These are phyloP conservation scores for Onthophagus taurus DNA, from an alignment of 1,140 invertebrate genomes.

Conservation along the genomic window DNA sequence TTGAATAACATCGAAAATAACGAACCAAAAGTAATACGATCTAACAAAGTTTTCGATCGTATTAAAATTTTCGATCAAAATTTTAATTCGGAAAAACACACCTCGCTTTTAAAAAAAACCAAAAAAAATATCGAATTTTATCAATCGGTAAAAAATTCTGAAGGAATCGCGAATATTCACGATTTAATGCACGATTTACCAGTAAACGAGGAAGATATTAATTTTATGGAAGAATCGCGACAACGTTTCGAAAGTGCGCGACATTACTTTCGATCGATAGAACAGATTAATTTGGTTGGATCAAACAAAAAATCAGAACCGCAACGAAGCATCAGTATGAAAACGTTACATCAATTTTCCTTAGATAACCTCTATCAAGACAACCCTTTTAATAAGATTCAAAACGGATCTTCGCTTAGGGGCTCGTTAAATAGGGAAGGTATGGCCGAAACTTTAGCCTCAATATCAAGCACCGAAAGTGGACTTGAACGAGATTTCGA, in stretches of 20 bases:
- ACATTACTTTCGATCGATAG: conserved; percentile 1
- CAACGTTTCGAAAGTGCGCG: conserved; percentile 6
- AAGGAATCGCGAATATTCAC: no score
- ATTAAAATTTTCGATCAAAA: background rate
- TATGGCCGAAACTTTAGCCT: background rate
- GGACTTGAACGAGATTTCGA: background rate
- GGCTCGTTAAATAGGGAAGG: background rate
- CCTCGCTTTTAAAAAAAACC: background rate
- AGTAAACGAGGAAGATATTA: background rate
- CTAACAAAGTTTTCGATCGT: background rate
- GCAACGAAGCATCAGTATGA: background rate
- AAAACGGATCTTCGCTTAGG: background rate
- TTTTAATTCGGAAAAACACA: no score
- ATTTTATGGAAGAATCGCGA: background rate
- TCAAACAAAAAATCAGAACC: background rate
- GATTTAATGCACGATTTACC: no score
- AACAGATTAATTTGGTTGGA: background rate
- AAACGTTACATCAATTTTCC: conserved; percentile 2
- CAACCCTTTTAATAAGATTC: conserved; percentile 2
- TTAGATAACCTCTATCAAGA: conserved; percentile 8
- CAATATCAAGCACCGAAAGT: conserved; percentile 2
- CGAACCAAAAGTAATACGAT: background rate
- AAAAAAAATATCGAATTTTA: background rate
- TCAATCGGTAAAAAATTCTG: background rate
- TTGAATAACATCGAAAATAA: background rate